phyloP scores from a whole-genome alignment of 2,888 invertebrate genomes.

The Eledona agricola region DNA sequence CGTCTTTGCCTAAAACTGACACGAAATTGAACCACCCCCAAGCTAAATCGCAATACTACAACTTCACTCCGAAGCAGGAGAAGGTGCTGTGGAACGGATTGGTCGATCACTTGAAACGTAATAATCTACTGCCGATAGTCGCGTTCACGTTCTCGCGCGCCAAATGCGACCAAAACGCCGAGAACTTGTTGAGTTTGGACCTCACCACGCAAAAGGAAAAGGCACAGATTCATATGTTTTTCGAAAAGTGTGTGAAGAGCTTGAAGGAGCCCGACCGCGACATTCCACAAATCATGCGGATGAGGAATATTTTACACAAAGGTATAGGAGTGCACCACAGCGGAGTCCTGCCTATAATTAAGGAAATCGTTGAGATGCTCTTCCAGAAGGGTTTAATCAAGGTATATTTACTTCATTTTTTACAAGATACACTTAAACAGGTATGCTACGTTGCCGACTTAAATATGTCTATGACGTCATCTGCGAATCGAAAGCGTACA shows the following conservation, averaged over 20 bases:
- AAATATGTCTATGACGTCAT: no score
- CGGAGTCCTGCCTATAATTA: conserved; percentile 97
- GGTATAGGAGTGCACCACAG: conserved; percentile 99
- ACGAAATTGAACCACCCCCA: conserved; percentile 22
- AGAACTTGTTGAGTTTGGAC: conserved; percentile 69
- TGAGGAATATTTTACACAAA: conserved; percentile 76
- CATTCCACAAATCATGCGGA: conserved; percentile 84
- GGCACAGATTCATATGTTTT: conserved; percentile 83
- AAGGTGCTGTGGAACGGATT: conserved; percentile 84
- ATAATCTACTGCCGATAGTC: conserved; percentile 90
- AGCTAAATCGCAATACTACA: conserved; percentile 32
- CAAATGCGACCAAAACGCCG: conserved; percentile 77
- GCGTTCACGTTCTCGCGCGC: conserved; percentile 92
- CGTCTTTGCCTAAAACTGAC: conserved; percentile 45
- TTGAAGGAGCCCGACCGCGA: conserved; percentile 84
- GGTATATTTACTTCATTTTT: conserved; percentile 43
- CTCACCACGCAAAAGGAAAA: conserved; percentile 88
- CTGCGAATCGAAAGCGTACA: no score
- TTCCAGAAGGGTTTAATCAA: conserved; percentile 92
- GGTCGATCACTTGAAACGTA: conserved; percentile 81
- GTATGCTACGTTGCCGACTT: no score
- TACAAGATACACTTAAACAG: no score
- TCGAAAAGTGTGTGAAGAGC: conserved; percentile 77
- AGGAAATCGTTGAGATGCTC: conserved; percentile 98
- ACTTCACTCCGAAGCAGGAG: conserved; percentile 71